These are phyloP conservation scores for Eidolon helvum DNA, from an alignment of 2,113 vertebrate species.

Conservation along the genomic window DNA sequence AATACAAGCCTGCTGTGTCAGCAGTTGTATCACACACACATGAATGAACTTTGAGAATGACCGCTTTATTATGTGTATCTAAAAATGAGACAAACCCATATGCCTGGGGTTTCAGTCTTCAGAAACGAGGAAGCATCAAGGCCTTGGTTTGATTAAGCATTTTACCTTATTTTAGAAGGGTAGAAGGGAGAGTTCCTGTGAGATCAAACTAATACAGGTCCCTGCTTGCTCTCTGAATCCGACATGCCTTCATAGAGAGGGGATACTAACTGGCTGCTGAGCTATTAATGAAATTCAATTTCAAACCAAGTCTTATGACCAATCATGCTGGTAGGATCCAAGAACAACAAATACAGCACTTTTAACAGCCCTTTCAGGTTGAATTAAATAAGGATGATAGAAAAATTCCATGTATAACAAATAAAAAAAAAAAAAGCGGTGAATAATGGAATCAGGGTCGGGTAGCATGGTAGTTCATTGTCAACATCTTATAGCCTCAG, in stretches of 20 bases:
- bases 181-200: conserved; percentile 34
- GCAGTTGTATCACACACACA: conserved; percentile 68
- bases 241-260: conserved; percentile 1
- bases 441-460: conserved; percentile 18
- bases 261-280: conserved; percentile 44
- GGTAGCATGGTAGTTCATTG: conserved; percentile 42
- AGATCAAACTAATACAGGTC: conserved; percentile 58
- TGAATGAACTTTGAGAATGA: conserved; percentile 75
- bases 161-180: conserved; percentile 54
- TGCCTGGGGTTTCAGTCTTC: conserved; percentile 58
- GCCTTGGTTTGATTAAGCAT: conserved; percentile 64
- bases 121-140: conserved; percentile 51
- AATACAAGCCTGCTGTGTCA: conserved; percentile 64
- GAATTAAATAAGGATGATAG: conserved; percentile 61
- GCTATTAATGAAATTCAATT: conserved; percentile 62
- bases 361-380: conserved; percentile 28
- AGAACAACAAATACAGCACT: conserved; percentile 65
- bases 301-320: conserved; percentile 33
- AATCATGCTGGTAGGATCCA: conserved; percentile 20
- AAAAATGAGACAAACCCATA: conserved; percentile 68
- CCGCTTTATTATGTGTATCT: conserved; percentile 75
- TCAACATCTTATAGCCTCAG: conserved; percentile 45
- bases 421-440: conserved; percentile 12
- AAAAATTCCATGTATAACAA: conserved; percentile 56
- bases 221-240: conserved; percentile 54